Percentiles rank a stretch among this genome's conserved stretches.
Conservation (phyloP, 1,140 invertebrate genomes). For the Whitmania pigra region DNA sequence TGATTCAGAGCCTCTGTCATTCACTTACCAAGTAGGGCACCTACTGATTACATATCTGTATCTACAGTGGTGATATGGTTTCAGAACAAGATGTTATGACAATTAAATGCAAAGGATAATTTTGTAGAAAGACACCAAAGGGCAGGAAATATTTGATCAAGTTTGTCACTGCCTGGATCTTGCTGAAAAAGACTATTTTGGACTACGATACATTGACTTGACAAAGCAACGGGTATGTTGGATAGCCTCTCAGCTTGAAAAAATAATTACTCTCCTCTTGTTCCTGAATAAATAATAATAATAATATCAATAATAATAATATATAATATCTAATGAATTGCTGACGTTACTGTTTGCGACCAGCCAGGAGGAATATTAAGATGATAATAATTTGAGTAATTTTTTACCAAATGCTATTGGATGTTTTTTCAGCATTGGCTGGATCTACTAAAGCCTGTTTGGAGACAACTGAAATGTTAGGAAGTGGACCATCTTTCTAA, state of each 20-base stretch:
- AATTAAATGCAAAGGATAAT: conserved; percentile 21
- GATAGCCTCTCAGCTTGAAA: background rate
- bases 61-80: background rate
- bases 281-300: too few species aligned
- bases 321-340: too few species aligned
- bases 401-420: background rate
- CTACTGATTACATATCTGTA: background rate
- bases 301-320: too few species aligned
- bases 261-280: too few species aligned
- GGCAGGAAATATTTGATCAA: conserved; percentile 79
- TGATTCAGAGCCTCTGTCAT: conserved; percentile 22
- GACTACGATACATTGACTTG: conserved; percentile 80
- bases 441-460: conserved; percentile 77
- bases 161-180: conserved; percentile 84
- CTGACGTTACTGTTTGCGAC: too few species aligned
- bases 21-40: conserved; percentile 12
- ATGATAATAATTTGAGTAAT: background rate
- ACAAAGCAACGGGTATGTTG: conserved; percentile 65
- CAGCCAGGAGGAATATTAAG: background rate
- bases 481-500: conserved; percentile 25
- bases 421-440: conserved; percentile 73
- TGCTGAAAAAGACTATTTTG: conserved; percentile 92
- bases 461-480: conserved; percentile 86
- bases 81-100: background rate
- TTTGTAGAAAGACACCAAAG: conserved; percentile 77